Evolutionary conservation across 2,888 invertebrate genomes (phyloP), one percentile per base, ranked within the genome.

Genomic region (Byasa hedistus): DNA sequence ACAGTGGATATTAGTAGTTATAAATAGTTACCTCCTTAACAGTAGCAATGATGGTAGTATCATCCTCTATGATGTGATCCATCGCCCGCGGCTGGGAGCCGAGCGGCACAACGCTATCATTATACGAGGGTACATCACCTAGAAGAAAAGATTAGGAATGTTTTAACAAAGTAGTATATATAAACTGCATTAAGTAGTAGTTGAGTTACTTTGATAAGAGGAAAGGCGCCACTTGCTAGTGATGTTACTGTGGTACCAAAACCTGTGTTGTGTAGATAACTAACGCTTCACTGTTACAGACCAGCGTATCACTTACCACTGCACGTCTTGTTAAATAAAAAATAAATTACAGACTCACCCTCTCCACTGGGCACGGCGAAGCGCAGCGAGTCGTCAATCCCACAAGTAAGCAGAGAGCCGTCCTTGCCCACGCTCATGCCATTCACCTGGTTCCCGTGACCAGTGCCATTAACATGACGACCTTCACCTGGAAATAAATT

Each of bases 401-500:
- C 98, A 75, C 97, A 96, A 0, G 98, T 97, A 73, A 97, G 95
- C 32, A 99, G 92, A 0, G 91, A 81, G 8, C 86, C 87, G 69
- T 93, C 94, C 52, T 93, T 94, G 69, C 94, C 91, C 0, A 95
- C 93, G 61, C 94, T 93, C 94, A 99, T 96, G 64, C 96, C 97
- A 79, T 98, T 97, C 68, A 99, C 96, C 93, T 99, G 98, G 91
- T 98, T 98, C 1, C 97, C 98, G 86, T 99, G 99, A 1, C 98
- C 98, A n/a, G 92, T 92, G 19, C 98, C 98, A 57, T 91, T 86
- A 3, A 99, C 91, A 70, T 97, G 94, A 70, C 96, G 96, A 79
- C 96, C 97, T 72, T 95, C 95, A n/a, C 99, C 97, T 92, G 44
- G 7, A 32, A 48, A 51, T 23, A n/a, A 55, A 22, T 61, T n/a